These are phyloP conservation scores for Drosophila paucipuncta DNA, from an alignment of 2,888 invertebrate species.

Conservation along the genomic window DNA sequence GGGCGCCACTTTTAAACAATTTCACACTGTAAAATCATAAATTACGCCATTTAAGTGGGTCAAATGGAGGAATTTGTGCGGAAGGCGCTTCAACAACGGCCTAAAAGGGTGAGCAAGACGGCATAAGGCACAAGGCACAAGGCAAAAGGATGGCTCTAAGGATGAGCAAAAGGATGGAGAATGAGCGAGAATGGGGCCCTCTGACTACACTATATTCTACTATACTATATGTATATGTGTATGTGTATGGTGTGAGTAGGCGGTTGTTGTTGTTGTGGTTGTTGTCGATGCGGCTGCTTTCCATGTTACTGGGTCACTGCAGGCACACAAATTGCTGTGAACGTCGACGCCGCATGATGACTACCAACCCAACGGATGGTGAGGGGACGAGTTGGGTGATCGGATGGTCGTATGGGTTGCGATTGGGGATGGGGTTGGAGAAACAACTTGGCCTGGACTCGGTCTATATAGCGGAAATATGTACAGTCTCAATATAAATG, in stretches of 20 bases:
- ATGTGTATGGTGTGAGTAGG: conserved; percentile 25
- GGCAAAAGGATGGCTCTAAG: background rate
- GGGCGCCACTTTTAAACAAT: conserved; percentile 73
- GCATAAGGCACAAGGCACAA: conserved; percentile 18
- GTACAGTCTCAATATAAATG: conserved; percentile 73
- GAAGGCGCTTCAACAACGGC: conserved; percentile 74
- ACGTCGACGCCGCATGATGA: conserved; percentile 63
- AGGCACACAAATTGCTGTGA: conserved; percentile 81
- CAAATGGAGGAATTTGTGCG: conserved; percentile 83
- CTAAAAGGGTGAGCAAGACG: conserved; percentile 53
- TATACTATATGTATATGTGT: conserved; percentile 4
- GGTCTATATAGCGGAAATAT: conserved; percentile 49
- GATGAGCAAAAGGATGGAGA: conserved; percentile 24
- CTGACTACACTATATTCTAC: conserved; percentile 1
- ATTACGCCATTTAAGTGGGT: conserved; percentile 83
- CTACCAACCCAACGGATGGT: conserved; percentile 13
- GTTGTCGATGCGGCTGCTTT: conserved; percentile 75
- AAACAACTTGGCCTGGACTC: conserved; percentile 40
- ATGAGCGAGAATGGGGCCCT: conserved; percentile 7
- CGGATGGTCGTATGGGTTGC: conserved; percentile 1
- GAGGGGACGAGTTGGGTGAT: background rate
- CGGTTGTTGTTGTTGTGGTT: conserved; percentile 23
- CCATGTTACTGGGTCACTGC: conserved; percentile 81
- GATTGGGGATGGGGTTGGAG: background rate
- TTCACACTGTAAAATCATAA: conserved; percentile 82